These are phyloP conservation scores for Lydus trimaculatus DNA, from an alignment of 2,888 invertebrate species.

Conservation along the genomic window DNA sequence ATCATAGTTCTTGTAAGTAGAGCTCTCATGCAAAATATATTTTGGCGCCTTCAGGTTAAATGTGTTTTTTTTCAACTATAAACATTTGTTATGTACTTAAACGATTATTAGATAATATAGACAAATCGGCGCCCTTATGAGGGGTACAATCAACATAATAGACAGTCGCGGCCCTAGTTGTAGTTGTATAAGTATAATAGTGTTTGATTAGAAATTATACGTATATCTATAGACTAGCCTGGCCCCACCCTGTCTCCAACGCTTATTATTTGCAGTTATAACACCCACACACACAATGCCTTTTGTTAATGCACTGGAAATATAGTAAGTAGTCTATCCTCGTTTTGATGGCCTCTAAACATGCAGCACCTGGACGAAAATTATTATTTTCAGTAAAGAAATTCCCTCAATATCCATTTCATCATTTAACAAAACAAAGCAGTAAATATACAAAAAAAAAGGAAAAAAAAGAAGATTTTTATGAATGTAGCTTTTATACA, in stretches of 20 bases:
- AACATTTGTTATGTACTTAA: too few species aligned
- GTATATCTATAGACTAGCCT: not conserved
- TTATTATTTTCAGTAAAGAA: not conserved
- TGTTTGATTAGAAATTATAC: not conserved
- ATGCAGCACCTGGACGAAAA: not conserved
- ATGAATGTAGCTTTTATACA: too few species aligned
- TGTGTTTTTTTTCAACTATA: too few species aligned
- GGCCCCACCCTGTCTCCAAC: constrained; percentile 4
- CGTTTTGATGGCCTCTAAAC: constrained; percentile 5
- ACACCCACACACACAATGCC: not conserved
- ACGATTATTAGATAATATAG: too few species aligned
- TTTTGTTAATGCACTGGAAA: not conserved
- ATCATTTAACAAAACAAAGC: not conserved
- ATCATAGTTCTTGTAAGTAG: too few species aligned
- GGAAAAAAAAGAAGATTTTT: too few species aligned
- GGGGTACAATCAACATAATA: too few species aligned
- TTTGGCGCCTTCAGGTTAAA: too few species aligned
- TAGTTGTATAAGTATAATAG: too few species aligned
- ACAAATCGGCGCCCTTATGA: too few species aligned
- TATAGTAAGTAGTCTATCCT: not conserved
- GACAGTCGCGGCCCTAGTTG: too few species aligned
- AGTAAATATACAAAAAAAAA: not conserved
- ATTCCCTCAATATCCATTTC: not conserved
- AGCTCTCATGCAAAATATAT: too few species aligned
- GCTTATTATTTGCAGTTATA: not conserved